These are phyloP conservation scores for Phylloscopus trochiloides DNA, from an alignment of 2,113 vertebrate species.

Conservation along the genomic window DNA sequence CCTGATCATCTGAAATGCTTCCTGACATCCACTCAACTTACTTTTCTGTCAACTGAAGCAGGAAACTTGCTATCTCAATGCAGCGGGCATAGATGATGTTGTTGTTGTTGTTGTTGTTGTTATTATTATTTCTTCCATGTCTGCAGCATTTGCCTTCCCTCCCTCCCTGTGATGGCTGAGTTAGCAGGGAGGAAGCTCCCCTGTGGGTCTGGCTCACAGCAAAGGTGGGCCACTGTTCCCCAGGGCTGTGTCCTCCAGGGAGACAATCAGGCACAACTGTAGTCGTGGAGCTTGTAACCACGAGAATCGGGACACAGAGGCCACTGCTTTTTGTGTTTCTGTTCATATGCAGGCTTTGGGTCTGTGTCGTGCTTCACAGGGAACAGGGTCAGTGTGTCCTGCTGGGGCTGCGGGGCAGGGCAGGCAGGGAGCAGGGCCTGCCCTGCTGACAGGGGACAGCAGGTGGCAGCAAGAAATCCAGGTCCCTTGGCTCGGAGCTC, in stretches of 20 bases:
- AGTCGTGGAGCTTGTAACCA: neutral
- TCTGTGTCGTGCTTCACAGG: neutral
- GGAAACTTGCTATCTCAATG: neutral
- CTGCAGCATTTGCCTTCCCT: neutral
- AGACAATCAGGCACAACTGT: neutral
- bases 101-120: rapidly evolving
- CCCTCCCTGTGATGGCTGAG: neutral
- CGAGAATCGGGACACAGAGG: neutral
- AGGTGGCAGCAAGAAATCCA: slow-evolving; percentile 13
- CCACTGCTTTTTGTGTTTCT: neutral
- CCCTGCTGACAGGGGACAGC: neutral
- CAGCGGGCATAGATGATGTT: neutral
- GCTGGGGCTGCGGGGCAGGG: neutral
- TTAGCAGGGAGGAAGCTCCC: neutral
- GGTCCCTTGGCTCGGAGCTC: neutral
- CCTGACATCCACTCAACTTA: neutral
- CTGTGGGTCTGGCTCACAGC: neutral
- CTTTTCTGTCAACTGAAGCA: neutral
- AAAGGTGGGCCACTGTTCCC: neutral
- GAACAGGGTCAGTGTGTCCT: neutral
- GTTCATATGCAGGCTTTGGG: neutral
- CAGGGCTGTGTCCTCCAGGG: neutral
- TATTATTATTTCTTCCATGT: neutral
- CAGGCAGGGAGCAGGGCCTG: neutral
- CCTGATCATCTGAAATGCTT: neutral